Evolutionary conservation across 2,113 vertebrate species (phyloP), one percentile per base, ranked within the genome.

Genomic region (Mormyrus iriodes): DNA sequence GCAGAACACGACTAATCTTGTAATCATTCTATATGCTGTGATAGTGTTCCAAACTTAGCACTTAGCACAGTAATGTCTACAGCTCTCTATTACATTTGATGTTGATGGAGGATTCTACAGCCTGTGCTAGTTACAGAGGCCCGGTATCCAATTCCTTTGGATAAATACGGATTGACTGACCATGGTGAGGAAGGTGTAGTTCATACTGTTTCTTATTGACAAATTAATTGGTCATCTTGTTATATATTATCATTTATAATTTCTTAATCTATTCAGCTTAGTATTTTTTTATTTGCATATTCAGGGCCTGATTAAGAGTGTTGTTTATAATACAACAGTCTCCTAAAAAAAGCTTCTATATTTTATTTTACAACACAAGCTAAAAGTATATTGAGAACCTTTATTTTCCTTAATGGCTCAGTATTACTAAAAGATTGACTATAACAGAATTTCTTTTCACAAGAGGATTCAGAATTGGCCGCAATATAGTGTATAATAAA

Each of bases 51-150:
- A 46, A 86, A 42, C 42, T 86, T 42, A 86, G n/a, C 76, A 27
- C 42, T 85, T 61, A 49, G 21, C 82, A 35, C 52, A 35, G 24
- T 86, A 58, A 65, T 85, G 51, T 58, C 82, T 65, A 61, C 82
- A 35, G 51, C 65, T 65, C 82, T 83, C 53, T 83, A 69, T 85
- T 89, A 85, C 27, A 5, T 12, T 65, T 86, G 82, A 85, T 82
- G 46, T 52, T 69, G 55, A 89, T 89, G 88, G 88, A 85, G 27
- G 44, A 27, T n/a, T n/a, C 52, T 27, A 65, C 53, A 85, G 79
- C 44, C 15, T 15, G 42, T 8, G 48, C 27, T 24, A 69, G 48
- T 86, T n/a, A 86, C 31, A 86, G n/a, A 35, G 19, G 48, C 73
- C n/a, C 49, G 39, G 52, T 48, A 84, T 83, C 13, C 35, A 19